Base-by-base conservation (phyloP, 2,113 vertebrate genomes). In the Rhinichthys klamathensis region DNA sequence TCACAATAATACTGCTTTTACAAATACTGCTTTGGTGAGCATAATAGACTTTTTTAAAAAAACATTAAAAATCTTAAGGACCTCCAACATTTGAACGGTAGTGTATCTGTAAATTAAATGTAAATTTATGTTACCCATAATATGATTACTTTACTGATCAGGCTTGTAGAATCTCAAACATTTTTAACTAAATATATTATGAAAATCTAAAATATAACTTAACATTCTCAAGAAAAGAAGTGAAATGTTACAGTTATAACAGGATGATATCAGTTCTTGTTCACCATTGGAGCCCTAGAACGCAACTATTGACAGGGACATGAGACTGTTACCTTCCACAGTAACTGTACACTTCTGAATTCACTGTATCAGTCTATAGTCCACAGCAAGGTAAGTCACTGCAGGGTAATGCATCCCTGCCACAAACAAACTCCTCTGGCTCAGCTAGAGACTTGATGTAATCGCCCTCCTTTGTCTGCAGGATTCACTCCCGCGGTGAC, bases 391-490 rank as follows among this genome's bases (percentile, higher is more conserved):
- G 49, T 51, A 81, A 51, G 25, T 69, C 61, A 81, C 61, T 49
- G 61, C 41, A 69, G 61, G 70, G 13, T 44, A 61, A 46, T 46
- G 54, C 51, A 41, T 74, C 82, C 38, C 35, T 23, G 54, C 56
- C 41, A 63, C 56, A 84, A 74, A 82, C 63, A 82, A 72, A 60
- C 38, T 75, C 32, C 15, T 32, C 13, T 60, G 51, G 54, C 67
- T 75, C 23, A 74, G 35, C 58, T 76, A 35, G 38, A 77, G 25
- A 61, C 72, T 84, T 65, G 18, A 75, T 51, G n/a, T 65, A 63
- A 84, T 63, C 54, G 5, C 41, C 54, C 32, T 41, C 54, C 15
- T 16, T 74, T 72, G 67, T 75, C 70, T 84, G 25, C 38, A 49
- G 25, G 38, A 74, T 69, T 78, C 41, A 18, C 30, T 84, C 41